phyloP scores from a whole-genome alignment of 2,113 vertebrate genomes.

The Saguinus midas region DNA sequence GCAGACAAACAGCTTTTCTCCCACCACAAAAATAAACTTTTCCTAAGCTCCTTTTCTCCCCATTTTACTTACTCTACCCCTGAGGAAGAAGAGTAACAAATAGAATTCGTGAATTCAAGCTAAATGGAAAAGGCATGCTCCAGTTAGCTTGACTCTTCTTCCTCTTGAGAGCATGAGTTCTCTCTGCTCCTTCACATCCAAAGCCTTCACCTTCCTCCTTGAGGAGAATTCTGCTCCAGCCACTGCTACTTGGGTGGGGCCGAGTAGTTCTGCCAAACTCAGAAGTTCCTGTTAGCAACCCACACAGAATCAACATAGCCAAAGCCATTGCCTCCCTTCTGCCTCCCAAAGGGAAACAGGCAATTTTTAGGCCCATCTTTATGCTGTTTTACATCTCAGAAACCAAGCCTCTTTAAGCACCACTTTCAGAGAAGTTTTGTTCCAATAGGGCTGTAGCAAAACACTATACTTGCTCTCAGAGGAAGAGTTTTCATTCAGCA shows the following conservation, averaged over 20 bases:
- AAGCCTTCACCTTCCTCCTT: background rate
- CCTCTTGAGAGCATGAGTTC: background rate
- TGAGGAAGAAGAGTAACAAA: background rate
- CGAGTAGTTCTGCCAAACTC: background rate
- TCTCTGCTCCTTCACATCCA: background rate
- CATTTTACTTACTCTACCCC: background rate
- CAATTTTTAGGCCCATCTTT: background rate
- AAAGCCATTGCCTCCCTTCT: background rate
- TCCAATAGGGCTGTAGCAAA: background rate
- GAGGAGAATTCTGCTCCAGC: background rate
- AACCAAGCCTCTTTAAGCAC: background rate
- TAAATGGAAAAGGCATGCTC: background rate
- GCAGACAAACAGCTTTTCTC: background rate
- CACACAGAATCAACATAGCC: background rate
- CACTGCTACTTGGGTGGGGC: background rate
- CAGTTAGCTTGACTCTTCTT: background rate
- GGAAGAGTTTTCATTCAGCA: background rate
- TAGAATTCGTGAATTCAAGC: background rate
- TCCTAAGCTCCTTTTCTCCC: background rate
- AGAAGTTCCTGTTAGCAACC: background rate
- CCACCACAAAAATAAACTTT: background rate
- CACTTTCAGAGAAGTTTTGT: background rate
- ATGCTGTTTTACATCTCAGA: background rate
- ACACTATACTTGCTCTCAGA: background rate
- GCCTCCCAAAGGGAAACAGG: background rate